phyloP scores from a whole-genome alignment of 35 echinoderm and acorn worm genomes.

The Chiridota heheva region DNA sequence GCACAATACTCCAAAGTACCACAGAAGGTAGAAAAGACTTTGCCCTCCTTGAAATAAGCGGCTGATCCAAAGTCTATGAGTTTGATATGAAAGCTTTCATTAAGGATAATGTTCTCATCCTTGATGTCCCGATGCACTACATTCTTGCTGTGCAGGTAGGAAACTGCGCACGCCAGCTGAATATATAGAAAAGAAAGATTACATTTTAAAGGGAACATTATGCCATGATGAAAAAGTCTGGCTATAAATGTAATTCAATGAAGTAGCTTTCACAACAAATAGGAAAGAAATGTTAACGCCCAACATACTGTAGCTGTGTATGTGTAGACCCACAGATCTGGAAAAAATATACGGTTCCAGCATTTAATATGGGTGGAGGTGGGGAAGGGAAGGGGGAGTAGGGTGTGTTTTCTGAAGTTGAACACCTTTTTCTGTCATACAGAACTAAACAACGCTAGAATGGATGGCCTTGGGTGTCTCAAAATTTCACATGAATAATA shows the following conservation, averaged over 20 bases:
- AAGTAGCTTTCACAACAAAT: not conserved
- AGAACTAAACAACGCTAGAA: too few relatives aligned
- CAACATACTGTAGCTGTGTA: not conserved
- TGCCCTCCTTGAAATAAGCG: conserved; percentile 65
- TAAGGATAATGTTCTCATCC: conserved; percentile 94
- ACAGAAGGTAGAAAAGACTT: conserved; percentile 94
- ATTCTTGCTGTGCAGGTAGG: conserved; percentile 73
- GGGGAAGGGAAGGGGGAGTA: too few relatives aligned
- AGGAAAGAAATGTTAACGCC: not conserved
- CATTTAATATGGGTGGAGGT: too few relatives aligned
- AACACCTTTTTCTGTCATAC: too few relatives aligned
- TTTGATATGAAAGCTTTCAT: conserved; percentile 88
- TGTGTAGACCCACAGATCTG: too few relatives aligned
- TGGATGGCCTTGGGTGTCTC: too few relatives aligned
- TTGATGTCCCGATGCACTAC: conserved; percentile 98
- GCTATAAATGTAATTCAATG: too few relatives aligned
- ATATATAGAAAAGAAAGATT: not conserved
- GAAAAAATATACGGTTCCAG: too few relatives aligned
- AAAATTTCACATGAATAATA: too few relatives aligned
- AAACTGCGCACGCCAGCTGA: conserved; percentile 79
- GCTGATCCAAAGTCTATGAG: conserved; percentile 97
- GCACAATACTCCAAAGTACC: conserved; percentile 98
- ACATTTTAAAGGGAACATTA: not conserved
- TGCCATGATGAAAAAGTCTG: too few relatives aligned
- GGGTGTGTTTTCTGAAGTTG: too few relatives aligned